A percentile compares a stretch with the other conserved stretches of the same genome.
phyloP scores from a whole-genome alignment of 2,888 invertebrate genomes.

The Lycocerus yunnanus region DNA sequence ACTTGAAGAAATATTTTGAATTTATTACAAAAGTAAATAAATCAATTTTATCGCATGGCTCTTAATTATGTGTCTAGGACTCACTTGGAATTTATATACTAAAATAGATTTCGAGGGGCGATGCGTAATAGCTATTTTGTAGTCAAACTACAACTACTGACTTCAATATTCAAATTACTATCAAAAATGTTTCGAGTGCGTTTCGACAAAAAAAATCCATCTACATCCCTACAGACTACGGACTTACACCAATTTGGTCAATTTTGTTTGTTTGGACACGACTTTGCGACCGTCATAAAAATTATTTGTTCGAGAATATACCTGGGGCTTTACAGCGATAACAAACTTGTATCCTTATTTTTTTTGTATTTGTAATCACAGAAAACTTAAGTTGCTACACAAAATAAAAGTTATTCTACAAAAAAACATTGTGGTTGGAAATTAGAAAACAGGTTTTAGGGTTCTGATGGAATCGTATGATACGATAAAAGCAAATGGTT shows the following conservation, averaged over 20 bases:
- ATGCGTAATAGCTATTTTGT: not conserved
- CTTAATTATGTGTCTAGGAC: not conserved
- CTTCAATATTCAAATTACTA: too few relatives aligned
- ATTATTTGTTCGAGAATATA: not conserved
- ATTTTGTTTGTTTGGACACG: not conserved
- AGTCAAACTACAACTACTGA: too few relatives aligned
- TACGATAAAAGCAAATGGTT: not conserved
- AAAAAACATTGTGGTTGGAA: not conserved
- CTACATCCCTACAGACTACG: not conserved
- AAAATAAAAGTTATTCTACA: not conserved
- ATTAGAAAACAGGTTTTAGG: not conserved
- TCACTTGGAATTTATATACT: not conserved
- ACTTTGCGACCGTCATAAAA: not conserved
- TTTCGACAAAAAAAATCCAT: too few relatives aligned
- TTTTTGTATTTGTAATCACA: not conserved
- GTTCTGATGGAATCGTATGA: not conserved
- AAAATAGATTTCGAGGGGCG: not conserved
- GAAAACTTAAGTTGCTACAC: not conserved
- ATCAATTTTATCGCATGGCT: not conserved
- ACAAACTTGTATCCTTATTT: not conserved
- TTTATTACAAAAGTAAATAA: not conserved
- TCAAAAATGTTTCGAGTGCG: not conserved
- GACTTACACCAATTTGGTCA: not conserved
- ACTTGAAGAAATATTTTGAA: not conserved
- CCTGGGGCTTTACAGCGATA: not conserved